Base-by-base conservation (phyloP, 1,140 invertebrate species). In the Popillia japonica region DNA sequence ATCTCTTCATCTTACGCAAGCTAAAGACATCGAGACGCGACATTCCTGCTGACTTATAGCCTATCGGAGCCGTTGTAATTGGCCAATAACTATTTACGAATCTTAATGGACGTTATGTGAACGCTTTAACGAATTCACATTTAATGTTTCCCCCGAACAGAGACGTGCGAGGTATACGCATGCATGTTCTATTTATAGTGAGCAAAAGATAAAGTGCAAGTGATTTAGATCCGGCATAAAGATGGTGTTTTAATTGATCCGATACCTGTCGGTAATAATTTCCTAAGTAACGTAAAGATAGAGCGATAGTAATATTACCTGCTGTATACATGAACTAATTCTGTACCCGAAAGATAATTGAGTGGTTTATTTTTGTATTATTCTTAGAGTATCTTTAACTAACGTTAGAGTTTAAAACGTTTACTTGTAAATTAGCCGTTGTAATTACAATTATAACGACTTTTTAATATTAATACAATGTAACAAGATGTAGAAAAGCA, bases 101-200 rank as follows among this genome's bases (percentile, higher is more conserved):
- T 48, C 44, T 48, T 48, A 48, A 48, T 48, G 44, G 44, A 48
- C 17, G 17, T 48, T 48, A 48, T 48, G 44, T 14, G 44, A 48
- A 48, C 17, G 44, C 44, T n/a, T 48, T 48, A 48, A 48, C 44
- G 44, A 48, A 48, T 48, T 14, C 44, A n/a, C 44, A 48, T 48
- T 48, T 48, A 48, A 48, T 48, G 44, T 11, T 48, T 48, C 11
- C 4, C 44, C 17, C 44, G 44, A 48, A 48, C 44, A n/a, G 17
- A 48, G 3, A 42, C 14, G 41, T 42, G 14, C 41, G 14, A 42
- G 8, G 14, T 42, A n/a, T n/a, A n/a, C n/a, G 44, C 17, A 8
- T 48, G 44, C 44, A 14, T n/a, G 44, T 48, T 48, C 44, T 48
- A 48, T 48, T 48, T 48, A 48, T 48, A 48, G 8, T n/a, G 11